Percentiles rank a stretch among this genome's conserved stretches.
Conservation (phyloP, 2,888 invertebrate species). For the Notodonta dromedarius region DNA sequence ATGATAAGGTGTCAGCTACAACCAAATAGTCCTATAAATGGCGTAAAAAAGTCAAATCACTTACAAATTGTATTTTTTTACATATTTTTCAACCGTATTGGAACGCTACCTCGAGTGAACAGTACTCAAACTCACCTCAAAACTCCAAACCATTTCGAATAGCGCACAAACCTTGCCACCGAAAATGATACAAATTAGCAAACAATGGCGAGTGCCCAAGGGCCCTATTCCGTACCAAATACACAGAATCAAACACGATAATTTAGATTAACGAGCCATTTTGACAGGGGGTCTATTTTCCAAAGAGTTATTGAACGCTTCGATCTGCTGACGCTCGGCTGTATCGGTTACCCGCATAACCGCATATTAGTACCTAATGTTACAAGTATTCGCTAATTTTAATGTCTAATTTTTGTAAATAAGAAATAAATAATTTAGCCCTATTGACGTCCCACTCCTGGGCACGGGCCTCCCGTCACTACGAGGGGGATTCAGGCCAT, state of each 20-base stretch:
- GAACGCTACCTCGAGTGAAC: too few species aligned
- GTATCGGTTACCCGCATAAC: constrained; percentile 10
- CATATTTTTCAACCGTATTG: too few species aligned
- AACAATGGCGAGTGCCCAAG: constrained; percentile 38
- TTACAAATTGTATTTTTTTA: too few species aligned
- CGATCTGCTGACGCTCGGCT: constrained; percentile 17
- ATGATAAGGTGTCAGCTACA: too few species aligned
- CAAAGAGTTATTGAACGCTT: constrained; percentile 34
- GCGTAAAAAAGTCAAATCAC: too few species aligned
- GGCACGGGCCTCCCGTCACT: too few species aligned
- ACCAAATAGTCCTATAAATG: too few species aligned
- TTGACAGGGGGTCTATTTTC: constrained; percentile 34
- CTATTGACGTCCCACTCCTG: too few species aligned
- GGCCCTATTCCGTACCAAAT: constrained; percentile 40
- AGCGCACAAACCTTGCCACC: constrained; percentile 17
- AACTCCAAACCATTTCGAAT: background rate
- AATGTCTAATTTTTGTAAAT: background rate
- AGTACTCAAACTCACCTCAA: background rate
- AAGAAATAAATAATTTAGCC: too few species aligned
- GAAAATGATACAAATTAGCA: constrained; percentile 25
- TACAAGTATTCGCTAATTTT: background rate
- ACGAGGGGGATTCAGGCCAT: too few species aligned
- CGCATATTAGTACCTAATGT: background rate
- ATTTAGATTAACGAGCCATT: constrained; percentile 44
- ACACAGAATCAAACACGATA: constrained; percentile 41